A percentile compares a stretch with the other conserved stretches of the same genome.
Conservation (phyloP, 1,140 invertebrate species). For the Ips nitidus region DNA sequence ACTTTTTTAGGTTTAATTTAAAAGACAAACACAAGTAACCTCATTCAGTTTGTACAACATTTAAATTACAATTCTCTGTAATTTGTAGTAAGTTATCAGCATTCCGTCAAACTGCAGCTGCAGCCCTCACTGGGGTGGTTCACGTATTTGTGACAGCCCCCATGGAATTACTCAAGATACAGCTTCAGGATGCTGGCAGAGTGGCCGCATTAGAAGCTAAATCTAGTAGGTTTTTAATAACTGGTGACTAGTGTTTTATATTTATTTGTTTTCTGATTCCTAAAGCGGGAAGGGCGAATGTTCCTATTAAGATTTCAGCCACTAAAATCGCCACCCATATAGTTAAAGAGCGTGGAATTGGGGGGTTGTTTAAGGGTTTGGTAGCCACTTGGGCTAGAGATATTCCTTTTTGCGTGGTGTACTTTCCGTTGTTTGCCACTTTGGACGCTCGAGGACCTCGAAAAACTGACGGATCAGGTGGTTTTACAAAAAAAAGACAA, state of each 20-base stretch:
- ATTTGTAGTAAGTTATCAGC: slow-evolving; percentile 67
- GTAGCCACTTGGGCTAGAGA: slow-evolving; percentile 90
- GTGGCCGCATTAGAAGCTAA: slow-evolving; percentile 67
- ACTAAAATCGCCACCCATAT: slow-evolving; percentile 77
- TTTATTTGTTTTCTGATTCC: slow-evolving; percentile 45
- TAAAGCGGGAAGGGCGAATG: slow-evolving; percentile 54
- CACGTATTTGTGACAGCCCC: slow-evolving; percentile 98
- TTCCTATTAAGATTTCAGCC: slow-evolving; percentile 73
- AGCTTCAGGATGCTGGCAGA: slow-evolving; percentile 95
- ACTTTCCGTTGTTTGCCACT: slow-evolving; percentile 97
- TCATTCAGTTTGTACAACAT: not conserved
- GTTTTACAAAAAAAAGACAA: slow-evolving; percentile 43
- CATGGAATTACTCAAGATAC: slow-evolving; percentile 99
- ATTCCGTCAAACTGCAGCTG: slow-evolving; percentile 84
- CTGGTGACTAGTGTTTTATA: not conserved
- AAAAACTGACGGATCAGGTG: slow-evolving; percentile 65
- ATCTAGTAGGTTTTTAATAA: slow-evolving; percentile 17
- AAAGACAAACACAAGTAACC: slow-evolving; percentile 57
- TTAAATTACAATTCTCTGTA: slow-evolving; percentile 1
- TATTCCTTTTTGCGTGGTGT: slow-evolving; percentile 95
- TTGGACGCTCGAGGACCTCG: slow-evolving; percentile 86
- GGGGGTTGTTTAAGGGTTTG: slow-evolving; percentile 92
- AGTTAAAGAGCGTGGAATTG: slow-evolving; percentile 80
- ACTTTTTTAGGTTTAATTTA: slow-evolving; percentile 90
- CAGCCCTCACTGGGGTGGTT: slow-evolving; percentile 95